Evolutionary conservation across 2,888 invertebrate species (phyloP).

Genomic region (Nephrotoma appendiculata): DNA sequence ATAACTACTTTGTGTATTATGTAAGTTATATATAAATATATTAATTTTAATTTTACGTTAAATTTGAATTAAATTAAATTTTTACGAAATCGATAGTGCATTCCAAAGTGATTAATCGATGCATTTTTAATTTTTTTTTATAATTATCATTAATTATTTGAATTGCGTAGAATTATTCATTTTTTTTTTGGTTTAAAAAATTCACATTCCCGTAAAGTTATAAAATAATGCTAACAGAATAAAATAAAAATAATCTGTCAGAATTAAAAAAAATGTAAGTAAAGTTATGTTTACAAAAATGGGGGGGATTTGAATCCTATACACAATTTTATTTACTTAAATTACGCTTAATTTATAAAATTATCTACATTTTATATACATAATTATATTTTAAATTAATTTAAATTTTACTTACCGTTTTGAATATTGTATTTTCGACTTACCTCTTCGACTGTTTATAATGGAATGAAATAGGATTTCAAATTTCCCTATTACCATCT

Average conservation of each 20-base stretch:
- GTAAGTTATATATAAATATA: background rate
- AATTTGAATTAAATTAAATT: background rate
- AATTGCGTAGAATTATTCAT: background rate
- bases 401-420: no score
- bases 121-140: background rate
- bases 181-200: slow-evolving; percentile 6
- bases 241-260: slow-evolving; percentile 8
- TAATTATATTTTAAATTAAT: background rate
- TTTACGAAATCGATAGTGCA: background rate
- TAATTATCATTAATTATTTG: background rate
- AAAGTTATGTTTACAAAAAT: slow-evolving; percentile 7
- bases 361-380: background rate
- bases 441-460: background rate
- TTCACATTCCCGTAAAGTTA: slow-evolving; percentile 15
- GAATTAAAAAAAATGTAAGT: slow-evolving; percentile 11
- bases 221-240: slow-evolving; percentile 13
- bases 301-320: background rate
- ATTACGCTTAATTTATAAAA: background rate
- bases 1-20: background rate
- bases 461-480: background rate
- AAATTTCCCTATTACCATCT: background rate
- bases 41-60: background rate
- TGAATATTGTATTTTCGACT: background rate
- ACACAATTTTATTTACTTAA: background rate
- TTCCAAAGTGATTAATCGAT: background rate